Base-by-base conservation (phyloP, 2,888 invertebrate species). In the Malachius bipustulatus region DNA sequence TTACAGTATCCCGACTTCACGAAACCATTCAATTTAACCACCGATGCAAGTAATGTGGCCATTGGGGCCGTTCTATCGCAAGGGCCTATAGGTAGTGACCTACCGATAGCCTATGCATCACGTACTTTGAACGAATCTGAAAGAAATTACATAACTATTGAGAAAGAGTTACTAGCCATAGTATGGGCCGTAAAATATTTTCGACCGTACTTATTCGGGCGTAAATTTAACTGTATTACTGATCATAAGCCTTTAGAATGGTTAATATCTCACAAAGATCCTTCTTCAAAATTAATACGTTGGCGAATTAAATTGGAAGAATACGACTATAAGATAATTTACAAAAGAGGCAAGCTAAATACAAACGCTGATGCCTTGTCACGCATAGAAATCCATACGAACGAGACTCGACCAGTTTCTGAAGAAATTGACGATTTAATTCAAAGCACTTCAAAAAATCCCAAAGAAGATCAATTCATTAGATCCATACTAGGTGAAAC, bases 281-380 rank as follows among this genome's bases (percentile, higher is more conserved):
- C 24, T 19, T 8, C 6, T n/a, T 19, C 24, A n/a, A 19, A 19
- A 19, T n/a, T 19, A 19, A 19, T 19, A 8, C 6, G 24, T 6
- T 19, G 24, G 24, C 6, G 24, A 19, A 6, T 19, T 19, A 19
- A 19, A 19, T n/a, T 19, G n/a, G 24, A 19, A 19, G 24, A 19
- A 19, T 19, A 8, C n/a, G 24, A 19, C 24, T 19, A 19, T 19
- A 19, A 8, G n/a, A 19, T 19, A 19, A 19, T 8, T 8, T 19
- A 19, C n/a, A 19, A 19, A 19, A 19, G n/a, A n/a, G 24, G 24
- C 24, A 19, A 19, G n/a, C 6, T n/a, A 19, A 19, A 19, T 19
- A 19, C 24, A 6, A 19, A 19, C 24, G 24, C 24, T 8, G 24
- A 19, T 19, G 6, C n/a, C n/a, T n/a, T 19, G 24, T 19, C 24